These are phyloP conservation scores for Pteronura brasiliensis DNA, from an alignment of 2,113 vertebrate genomes.

Conservation along the genomic window DNA sequence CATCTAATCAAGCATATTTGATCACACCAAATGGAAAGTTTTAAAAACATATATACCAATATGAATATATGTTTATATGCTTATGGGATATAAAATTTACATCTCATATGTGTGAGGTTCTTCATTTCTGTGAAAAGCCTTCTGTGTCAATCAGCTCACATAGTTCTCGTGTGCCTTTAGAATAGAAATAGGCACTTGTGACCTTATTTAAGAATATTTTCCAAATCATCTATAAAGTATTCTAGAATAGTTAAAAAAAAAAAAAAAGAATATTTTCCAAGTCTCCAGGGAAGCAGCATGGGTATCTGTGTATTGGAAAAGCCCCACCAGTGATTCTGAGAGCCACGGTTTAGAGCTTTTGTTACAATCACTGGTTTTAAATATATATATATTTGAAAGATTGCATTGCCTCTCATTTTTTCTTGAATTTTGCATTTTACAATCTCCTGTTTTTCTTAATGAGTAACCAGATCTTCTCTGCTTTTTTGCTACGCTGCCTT, in stretches of 20 bases:
- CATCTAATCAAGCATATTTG: neutral
- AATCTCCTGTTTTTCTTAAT: slow-evolving; percentile 45
- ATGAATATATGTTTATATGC: neutral
- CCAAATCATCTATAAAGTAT: neutral
- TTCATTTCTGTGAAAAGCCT: neutral
- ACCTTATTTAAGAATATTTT: slow-evolving; percentile 41
- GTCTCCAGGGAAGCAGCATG: neutral
- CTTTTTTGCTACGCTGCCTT: slow-evolving; percentile 83
- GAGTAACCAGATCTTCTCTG: slow-evolving; percentile 77
- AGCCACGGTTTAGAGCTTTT: neutral
- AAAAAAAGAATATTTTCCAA: slow-evolving; percentile 14
- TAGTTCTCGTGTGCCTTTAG: neutral
- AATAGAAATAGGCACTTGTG: neutral
- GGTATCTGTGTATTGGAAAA: slow-evolving; percentile 19
- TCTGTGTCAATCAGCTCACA: neutral
- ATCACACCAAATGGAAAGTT: neutral
- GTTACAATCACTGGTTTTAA: neutral
- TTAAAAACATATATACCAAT: neutral
- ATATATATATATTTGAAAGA: neutral
- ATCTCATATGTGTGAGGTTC: neutral
- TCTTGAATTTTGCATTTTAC: slow-evolving; percentile 21
- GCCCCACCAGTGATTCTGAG: neutral
- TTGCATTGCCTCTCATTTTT: neutral
- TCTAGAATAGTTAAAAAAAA: too few species aligned
- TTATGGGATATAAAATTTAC: neutral